Conservation (phyloP, 2,888 invertebrate species). For the Tholera decimalis region DNA sequence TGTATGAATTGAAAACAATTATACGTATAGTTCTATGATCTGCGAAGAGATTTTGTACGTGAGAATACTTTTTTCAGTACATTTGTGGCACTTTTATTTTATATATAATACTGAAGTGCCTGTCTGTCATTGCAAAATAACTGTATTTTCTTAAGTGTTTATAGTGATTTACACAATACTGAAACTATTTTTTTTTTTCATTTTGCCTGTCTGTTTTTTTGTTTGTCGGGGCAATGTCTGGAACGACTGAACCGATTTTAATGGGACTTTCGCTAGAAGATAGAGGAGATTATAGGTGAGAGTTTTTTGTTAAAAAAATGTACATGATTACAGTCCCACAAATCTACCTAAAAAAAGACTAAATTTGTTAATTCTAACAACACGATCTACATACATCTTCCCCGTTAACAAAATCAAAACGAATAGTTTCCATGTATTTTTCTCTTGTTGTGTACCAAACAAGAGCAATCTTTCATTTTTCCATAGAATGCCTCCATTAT, state of each 20-base stretch:
- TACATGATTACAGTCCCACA: too few relatives aligned
- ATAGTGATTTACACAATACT: too few relatives aligned
- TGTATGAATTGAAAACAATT: constrained; percentile 20
- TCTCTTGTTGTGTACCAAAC: not conserved
- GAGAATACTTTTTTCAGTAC: not conserved
- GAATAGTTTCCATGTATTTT: constrained; percentile 18
- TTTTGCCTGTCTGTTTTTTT: too few relatives aligned
- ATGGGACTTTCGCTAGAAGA: too few relatives aligned
- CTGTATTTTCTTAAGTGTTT: too few relatives aligned
- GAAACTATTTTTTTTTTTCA: too few relatives aligned
- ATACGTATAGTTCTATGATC: not conserved
- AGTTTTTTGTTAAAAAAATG: too few relatives aligned
- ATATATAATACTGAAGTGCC: too few relatives aligned
- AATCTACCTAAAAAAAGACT: not conserved
- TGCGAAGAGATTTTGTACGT: constrained; percentile 9
- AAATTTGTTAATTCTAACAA: not conserved
- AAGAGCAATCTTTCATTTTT: constrained; percentile 35
- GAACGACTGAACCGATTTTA: too few relatives aligned
- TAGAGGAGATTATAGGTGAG: too few relatives aligned
- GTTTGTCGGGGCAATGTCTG: too few relatives aligned
- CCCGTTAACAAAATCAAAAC: not conserved
- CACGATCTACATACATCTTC: constrained; percentile 1
- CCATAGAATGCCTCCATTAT: constrained; percentile 47
- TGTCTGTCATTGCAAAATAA: too few relatives aligned
- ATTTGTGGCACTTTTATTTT: not conserved